These are phyloP conservation scores for Lepus americanus DNA, from an alignment of 2,113 vertebrate genomes.

Conservation along the genomic window DNA sequence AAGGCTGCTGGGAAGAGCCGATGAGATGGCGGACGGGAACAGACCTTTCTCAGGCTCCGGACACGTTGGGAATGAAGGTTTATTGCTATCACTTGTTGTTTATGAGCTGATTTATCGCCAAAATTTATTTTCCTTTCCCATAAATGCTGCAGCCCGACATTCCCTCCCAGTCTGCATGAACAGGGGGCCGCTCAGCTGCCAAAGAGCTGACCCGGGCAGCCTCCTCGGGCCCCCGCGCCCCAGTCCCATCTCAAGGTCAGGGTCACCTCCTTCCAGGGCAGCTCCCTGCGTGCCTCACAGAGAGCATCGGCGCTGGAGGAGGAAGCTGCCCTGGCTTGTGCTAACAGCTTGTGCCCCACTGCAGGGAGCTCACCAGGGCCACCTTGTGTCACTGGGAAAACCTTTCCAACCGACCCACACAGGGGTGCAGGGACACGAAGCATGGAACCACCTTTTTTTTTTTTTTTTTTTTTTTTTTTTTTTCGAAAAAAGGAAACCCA, in stretches of 20 bases:
- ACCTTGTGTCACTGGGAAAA: background rate
- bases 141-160: background rate
- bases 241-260: background rate
- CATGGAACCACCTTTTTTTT: background rate
- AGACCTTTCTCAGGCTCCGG: background rate
- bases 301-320: background rate
- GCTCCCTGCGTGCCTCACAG: background rate
- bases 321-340: background rate
- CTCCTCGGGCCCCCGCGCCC: background rate
- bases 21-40: background rate
- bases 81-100: background rate
- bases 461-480: background rate
- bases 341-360: background rate
- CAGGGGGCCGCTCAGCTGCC: background rate
- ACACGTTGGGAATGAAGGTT: slow-evolving; percentile 27
- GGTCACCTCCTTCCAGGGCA: background rate
- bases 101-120: slow-evolving; percentile 49
- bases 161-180: background rate
- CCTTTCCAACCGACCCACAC: background rate
- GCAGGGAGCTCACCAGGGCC: background rate
- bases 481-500: background rate
- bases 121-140: background rate
- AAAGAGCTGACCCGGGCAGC: background rate
- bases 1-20: background rate
- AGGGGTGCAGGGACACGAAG: background rate